Conservation (phyloP, 2,797 vertebrate genomes). For the Rhabdophis nuchalis region DNA sequence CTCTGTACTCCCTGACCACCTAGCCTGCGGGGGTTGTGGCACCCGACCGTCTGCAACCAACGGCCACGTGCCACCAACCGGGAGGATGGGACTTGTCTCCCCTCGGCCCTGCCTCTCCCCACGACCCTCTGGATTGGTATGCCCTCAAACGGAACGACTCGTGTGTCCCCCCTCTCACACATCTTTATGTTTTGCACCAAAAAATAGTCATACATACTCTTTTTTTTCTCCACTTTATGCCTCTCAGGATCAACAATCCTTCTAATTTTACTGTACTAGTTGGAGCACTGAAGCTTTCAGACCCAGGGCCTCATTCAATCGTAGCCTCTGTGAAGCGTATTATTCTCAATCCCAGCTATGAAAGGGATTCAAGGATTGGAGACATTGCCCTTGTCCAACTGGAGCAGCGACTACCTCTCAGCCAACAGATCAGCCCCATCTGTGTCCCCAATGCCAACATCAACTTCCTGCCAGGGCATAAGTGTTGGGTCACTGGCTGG, state of each 20-base stretch:
- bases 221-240: background rate
- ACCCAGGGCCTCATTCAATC: slow-evolving; percentile 2
- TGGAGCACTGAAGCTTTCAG: slow-evolving; percentile 7
- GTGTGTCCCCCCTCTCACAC: too few species aligned
- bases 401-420: background rate
- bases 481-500: slow-evolving; percentile 18
- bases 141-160: too few species aligned
- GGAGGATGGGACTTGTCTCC: too few species aligned
- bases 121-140: too few species aligned
- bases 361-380: background rate
- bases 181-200: background rate
- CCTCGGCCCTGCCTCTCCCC: too few species aligned
- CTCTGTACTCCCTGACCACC: too few species aligned
- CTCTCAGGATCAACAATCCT: background rate
- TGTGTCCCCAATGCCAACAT: background rate
- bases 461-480: background rate
- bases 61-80: too few species aligned
- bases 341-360: slow-evolving; percentile 8
- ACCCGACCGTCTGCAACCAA: too few species aligned
- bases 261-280: slow-evolving; percentile 27
- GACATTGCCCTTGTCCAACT: slow-evolving; percentile 6
- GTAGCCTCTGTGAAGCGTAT: background rate
- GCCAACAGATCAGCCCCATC: background rate
- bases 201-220: background rate
- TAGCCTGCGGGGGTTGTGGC: too few species aligned